Percentiles rank a stretch among this genome's conserved stretches.
Conservation (phyloP, 2,888 invertebrate genomes). For the Selenia dentaria region DNA sequence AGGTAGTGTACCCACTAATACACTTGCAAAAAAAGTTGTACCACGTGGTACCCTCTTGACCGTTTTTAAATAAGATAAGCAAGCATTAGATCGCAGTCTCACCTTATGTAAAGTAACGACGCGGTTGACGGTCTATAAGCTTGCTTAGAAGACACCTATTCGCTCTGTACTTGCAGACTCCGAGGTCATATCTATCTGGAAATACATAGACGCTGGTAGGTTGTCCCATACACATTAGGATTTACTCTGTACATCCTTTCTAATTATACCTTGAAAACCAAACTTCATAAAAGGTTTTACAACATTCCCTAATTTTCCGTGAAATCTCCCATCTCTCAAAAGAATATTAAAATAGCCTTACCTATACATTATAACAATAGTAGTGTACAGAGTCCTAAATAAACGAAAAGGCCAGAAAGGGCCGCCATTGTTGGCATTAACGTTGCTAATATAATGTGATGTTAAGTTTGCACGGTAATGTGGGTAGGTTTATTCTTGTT, state of each 20-base stretch:
- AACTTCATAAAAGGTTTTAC: no score
- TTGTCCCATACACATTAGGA: neutral
- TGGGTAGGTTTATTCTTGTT: no score
- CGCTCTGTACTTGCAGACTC: neutral
- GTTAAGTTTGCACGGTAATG: constrained; percentile 3
- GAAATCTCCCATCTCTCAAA: no score
- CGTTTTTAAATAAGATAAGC: no score
- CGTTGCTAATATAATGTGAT: constrained; percentile 4
- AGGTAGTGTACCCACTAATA: no score
- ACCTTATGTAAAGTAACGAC: neutral
- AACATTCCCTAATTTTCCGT: no score
- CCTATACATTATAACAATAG: neutral
- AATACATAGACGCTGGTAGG: neutral
- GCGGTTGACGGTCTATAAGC: neutral
- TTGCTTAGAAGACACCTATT: neutral
- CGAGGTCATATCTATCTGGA: neutral
- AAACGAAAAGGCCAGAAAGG: neutral
- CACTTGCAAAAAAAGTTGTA: no score
- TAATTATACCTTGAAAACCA: no score
- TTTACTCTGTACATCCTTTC: no score
- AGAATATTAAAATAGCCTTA: neutral
- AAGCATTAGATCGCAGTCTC: neutral
- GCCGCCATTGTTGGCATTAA: neutral
- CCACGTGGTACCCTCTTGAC: no score
- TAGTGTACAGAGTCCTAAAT: neutral